Evolutionary conservation across 2,888 invertebrate species (phyloP).

Genomic region (Rotaria socialis): DNA sequence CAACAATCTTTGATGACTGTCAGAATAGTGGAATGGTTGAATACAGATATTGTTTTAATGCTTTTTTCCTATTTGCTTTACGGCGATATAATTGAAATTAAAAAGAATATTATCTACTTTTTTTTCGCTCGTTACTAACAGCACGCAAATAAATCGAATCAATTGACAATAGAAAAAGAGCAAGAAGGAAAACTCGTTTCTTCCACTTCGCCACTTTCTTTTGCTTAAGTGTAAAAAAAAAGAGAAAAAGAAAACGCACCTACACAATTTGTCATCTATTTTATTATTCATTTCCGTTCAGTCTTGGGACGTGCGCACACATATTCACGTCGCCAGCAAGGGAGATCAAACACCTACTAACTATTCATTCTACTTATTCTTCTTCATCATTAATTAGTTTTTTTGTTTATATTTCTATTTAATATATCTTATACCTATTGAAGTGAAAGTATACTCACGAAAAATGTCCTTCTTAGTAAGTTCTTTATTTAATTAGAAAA

Average conservation of each 20-base stretch:
- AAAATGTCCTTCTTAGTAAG: background rate
- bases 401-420: background rate
- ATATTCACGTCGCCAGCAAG: background rate
- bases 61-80: background rate
- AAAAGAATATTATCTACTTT: background rate
- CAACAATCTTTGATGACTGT: background rate
- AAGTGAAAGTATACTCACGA: background rate
- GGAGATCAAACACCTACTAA: background rate
- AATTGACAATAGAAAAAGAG: background rate
- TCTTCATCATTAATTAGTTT: background rate
- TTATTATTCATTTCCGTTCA: conserved; percentile 21
- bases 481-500: background rate
- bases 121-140: background rate
- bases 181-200: background rate
- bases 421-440: background rate
- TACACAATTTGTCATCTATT: background rate
- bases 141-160: background rate
- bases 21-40: background rate
- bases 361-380: background rate
- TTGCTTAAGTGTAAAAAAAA: background rate
- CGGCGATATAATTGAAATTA: background rate
- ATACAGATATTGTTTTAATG: background rate
- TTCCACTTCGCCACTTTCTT: background rate
- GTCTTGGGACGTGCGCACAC: background rate
- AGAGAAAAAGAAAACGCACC: background rate